These are phyloP conservation scores for Athetis lepigone DNA, from an alignment of 2,888 invertebrate species.

Conservation along the genomic window DNA sequence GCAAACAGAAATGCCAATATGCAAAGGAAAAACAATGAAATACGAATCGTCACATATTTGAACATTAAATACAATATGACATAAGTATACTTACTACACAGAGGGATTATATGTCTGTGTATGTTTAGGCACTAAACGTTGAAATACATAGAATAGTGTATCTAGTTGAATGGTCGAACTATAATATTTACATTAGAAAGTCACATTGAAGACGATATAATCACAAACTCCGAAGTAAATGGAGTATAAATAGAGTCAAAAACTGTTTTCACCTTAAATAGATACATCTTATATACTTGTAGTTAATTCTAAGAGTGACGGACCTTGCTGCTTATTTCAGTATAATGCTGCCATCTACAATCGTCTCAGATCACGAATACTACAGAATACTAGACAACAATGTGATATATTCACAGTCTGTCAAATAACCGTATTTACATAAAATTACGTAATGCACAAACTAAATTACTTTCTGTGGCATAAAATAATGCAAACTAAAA, in stretches of 20 bases:
- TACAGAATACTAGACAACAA: neutral
- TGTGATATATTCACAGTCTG: slow-evolving; percentile 9
- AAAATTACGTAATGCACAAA: neutral
- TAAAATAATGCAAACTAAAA: slow-evolving; percentile 17
- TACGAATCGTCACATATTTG: slow-evolving; percentile 1
- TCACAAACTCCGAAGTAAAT: slow-evolving; percentile 44
- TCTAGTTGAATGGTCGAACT: slow-evolving; percentile 8
- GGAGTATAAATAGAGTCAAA: slow-evolving; percentile 53
- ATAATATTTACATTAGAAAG: slow-evolving; percentile 40
- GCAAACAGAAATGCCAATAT: slow-evolving; percentile 45
- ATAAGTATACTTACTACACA: slow-evolving; percentile 18
- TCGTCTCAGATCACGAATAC: slow-evolving; percentile 8
- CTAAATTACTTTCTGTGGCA: neutral
- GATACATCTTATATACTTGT: slow-evolving; percentile 15
- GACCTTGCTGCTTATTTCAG: neutral
- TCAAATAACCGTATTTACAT: slow-evolving; percentile 13
- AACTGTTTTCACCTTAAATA: slow-evolving; percentile 28
- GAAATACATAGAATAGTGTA: slow-evolving; percentile 29
- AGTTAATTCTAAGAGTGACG: slow-evolving; percentile 19
- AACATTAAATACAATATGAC: slow-evolving; percentile 10
- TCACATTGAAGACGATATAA: slow-evolving; percentile 28
- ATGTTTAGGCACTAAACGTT: slow-evolving; percentile 56
- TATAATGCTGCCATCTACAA: slow-evolving; percentile 17
- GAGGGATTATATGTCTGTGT: slow-evolving; percentile 35
- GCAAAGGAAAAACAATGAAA: slow-evolving; percentile 28